Conservation (phyloP, 1,140 invertebrate species). For the Monochamus saltuarius region DNA sequence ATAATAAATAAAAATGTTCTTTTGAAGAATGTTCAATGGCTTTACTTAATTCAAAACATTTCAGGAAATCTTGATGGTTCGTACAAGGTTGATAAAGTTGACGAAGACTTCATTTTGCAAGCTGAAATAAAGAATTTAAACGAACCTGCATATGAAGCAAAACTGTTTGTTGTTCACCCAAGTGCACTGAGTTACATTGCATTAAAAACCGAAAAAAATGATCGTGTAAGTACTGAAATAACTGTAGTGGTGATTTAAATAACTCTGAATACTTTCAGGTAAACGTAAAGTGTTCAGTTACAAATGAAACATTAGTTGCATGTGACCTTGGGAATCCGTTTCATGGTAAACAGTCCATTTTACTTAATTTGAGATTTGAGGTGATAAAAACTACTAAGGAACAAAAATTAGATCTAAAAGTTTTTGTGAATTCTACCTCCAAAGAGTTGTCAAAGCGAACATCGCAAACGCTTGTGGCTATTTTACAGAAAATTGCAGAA, state of each 20-base stretch:
- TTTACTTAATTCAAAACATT: too few relatives aligned
- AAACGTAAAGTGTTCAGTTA: constrained; percentile 61
- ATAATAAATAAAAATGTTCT: too few relatives aligned
- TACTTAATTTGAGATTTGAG: constrained; percentile 76
- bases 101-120: constrained; percentile 74
- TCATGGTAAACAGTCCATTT: constrained; percentile 60
- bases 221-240: constrained; percentile 41
- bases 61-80: constrained; percentile 13
- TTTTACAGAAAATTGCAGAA: constrained; percentile 80
- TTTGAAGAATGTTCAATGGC: too few relatives aligned
- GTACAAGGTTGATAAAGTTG: constrained; percentile 35
- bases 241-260: neutral
- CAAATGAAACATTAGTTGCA: constrained; percentile 72
- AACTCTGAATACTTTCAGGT: constrained; percentile 21
- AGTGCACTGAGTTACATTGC: constrained; percentile 74
- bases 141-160: constrained; percentile 90
- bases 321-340: constrained; percentile 91
- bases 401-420: constrained; percentile 68
- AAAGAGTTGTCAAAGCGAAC: constrained; percentile 63
- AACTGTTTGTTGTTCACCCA: constrained; percentile 79
- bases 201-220: constrained; percentile 26
- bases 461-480: constrained; percentile 59
- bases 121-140: constrained; percentile 74
- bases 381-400: constrained; percentile 69
- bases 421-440: constrained; percentile 88